phyloP scores from a whole-genome alignment of 2,113 vertebrate genomes.

The Marcusenius ussheri region DNA sequence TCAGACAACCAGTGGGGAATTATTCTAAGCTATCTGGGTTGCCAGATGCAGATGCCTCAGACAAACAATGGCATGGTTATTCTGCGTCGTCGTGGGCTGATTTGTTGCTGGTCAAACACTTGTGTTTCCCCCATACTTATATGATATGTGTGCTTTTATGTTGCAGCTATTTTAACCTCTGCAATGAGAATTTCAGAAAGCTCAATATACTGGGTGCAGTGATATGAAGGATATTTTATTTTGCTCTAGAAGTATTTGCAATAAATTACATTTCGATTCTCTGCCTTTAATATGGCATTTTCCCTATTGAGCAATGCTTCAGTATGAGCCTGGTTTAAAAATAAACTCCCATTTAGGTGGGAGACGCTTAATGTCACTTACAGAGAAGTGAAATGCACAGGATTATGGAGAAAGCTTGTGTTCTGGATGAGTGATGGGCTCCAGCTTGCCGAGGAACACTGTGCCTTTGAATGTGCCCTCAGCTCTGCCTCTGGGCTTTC shows the following conservation, averaged over 20 bases:
- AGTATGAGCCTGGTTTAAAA: neutral
- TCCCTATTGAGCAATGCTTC: neutral
- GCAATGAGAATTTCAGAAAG: neutral
- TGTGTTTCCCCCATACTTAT: neutral
- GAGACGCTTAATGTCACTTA: neutral
- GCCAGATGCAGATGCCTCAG: neutral
- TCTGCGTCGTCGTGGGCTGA: neutral
- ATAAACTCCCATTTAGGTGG: neutral
- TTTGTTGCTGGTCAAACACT: neutral
- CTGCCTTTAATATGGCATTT: neutral
- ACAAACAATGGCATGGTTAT: neutral
- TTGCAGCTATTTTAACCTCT: neutral
- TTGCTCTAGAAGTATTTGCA: neutral
- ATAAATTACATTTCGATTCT: neutral
- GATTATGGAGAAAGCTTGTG: neutral
- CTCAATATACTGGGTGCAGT: neutral
- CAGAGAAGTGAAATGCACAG: neutral
- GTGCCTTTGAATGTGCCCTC: neutral
- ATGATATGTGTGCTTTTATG: neutral
- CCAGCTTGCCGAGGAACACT: neutral
- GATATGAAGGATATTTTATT: neutral
- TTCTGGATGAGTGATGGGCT: neutral
- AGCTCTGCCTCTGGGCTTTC: neutral
- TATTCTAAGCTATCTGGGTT: neutral
- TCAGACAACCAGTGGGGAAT: neutral